A percentile compares a stretch with the other conserved stretches of the same genome.
Evolutionary conservation across 2,113 vertebrate genomes (phyloP).

Genomic region (Taurulus bubalis): DNA sequence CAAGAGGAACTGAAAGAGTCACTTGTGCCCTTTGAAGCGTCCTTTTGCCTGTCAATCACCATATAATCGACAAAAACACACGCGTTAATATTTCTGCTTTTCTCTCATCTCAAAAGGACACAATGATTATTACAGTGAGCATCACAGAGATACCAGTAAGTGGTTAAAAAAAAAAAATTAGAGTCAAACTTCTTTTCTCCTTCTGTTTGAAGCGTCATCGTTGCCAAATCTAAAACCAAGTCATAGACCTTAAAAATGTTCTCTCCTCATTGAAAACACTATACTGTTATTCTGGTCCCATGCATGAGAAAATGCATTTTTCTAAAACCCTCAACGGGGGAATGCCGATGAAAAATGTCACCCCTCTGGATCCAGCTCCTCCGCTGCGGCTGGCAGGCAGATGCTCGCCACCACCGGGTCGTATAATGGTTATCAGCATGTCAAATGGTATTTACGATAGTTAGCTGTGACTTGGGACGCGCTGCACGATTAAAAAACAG

Average conservation of each 20-base stretch:
- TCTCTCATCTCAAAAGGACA: constrained; percentile 12
- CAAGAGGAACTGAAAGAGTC: constrained; percentile 64
- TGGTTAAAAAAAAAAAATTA: constrained; percentile 4
- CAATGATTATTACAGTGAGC: neutral
- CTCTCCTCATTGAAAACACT: neutral
- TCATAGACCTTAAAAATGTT: neutral
- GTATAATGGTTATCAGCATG: constrained; percentile 55
- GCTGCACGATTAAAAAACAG: constrained; percentile 37
- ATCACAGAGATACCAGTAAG: neutral
- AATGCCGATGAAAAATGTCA: neutral
- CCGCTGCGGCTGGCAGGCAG: constrained; percentile 38
- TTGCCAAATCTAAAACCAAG: neutral
- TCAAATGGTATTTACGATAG: constrained; percentile 72
- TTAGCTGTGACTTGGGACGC: constrained; percentile 51
- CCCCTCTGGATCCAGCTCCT: neutral
- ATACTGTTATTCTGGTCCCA: neutral
- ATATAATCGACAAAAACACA: constrained; percentile 39
- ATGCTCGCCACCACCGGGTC: constrained; percentile 26
- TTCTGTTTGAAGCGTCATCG: neutral
- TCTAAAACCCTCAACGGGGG: neutral
- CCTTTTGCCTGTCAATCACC: constrained; percentile 61
- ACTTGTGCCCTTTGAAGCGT: constrained; percentile 57
- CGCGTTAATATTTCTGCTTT: neutral
- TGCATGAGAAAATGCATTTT: neutral
- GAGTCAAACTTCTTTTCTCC: neutral